Evolutionary conservation across 2,797 vertebrate genomes (phyloP).

Genomic region (Scolopax bukidnonensis): DNA sequence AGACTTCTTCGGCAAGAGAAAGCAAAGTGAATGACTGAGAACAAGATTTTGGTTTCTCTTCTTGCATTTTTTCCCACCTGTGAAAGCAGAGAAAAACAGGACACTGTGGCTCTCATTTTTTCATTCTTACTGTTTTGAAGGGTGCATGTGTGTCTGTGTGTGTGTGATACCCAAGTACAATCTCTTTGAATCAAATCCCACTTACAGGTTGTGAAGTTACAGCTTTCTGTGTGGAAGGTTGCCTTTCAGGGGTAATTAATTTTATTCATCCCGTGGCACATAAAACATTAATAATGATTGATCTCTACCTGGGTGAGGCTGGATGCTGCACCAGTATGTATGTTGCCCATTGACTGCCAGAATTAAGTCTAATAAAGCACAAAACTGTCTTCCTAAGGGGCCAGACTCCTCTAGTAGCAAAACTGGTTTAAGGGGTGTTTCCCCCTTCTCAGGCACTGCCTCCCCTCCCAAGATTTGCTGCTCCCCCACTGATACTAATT

Average conservation of each 20-base stretch:
- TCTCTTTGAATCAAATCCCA: not conserved
- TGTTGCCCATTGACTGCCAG: not conserved
- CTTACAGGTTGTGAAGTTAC: not conserved
- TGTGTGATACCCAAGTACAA: not conserved
- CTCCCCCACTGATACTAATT: not conserved
- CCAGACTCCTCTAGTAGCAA: not conserved
- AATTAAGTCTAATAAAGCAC: not conserved
- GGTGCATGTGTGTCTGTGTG: not conserved
- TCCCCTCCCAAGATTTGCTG: not conserved
- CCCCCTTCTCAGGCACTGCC: not conserved
- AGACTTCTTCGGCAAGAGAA: not conserved
- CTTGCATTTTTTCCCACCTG: not conserved
- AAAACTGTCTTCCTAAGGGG: not conserved
- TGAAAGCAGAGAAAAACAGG: not conserved
- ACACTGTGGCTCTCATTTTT: not conserved
- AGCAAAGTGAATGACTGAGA: not conserved
- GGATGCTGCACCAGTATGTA: not conserved
- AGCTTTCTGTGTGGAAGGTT: not conserved
- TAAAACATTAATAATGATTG: not conserved
- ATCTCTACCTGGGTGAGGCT: not conserved
- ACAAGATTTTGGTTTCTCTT: not conserved
- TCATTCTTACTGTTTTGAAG: not conserved
- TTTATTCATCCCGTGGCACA: not conserved
- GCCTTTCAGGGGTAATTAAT: not conserved
- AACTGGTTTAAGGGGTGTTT: not conserved